Conservation (phyloP, 2,797 vertebrate genomes). For the Aplochiton taeniatus region DNA sequence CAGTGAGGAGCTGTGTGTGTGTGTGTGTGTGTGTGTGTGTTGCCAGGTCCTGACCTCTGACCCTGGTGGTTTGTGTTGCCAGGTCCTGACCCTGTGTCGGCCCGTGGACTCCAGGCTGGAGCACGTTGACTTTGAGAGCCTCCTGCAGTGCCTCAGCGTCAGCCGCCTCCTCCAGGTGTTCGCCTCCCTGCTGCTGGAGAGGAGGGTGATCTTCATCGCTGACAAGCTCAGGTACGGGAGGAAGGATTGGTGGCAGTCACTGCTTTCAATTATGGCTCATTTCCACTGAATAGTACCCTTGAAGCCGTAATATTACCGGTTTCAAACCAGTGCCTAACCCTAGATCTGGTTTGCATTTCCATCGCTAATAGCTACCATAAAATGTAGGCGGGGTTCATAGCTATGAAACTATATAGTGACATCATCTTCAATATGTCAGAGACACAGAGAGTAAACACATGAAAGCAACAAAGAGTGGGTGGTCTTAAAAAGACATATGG, state of each 20-base stretch:
- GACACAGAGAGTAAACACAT: too few relatives aligned
- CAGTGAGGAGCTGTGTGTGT: not conserved
- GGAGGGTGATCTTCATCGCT: slow-evolving; percentile 94
- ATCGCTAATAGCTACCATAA: too few relatives aligned
- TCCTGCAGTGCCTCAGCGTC: slow-evolving; percentile 88
- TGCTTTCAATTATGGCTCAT: too few relatives aligned
- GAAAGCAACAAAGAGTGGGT: too few relatives aligned
- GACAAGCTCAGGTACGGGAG: slow-evolving; percentile 87
- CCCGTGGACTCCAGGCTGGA: slow-evolving; percentile 92
- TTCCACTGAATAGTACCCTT: too few relatives aligned
- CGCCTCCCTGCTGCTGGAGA: slow-evolving; percentile 92
- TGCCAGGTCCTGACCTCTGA: not conserved
- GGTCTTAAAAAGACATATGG: too few relatives aligned
- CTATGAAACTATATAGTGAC: too few relatives aligned
- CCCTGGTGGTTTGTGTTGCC: not conserved
- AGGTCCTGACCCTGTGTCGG: slow-evolving; percentile 92
- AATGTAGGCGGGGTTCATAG: too few relatives aligned
- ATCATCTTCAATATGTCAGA: too few relatives aligned
- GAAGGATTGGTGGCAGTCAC: not conserved
- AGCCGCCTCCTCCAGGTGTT: slow-evolving; percentile 86
- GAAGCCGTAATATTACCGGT: too few relatives aligned
- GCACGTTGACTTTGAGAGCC: slow-evolving; percentile 93
- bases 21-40: not conserved
- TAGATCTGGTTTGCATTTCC: too few relatives aligned
- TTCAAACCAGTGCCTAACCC: too few relatives aligned